Percentiles rank a stretch among this genome's conserved stretches.
These are phyloP conservation scores for Papilio protenor DNA, from an alignment of 2,888 invertebrate genomes.

Conservation along the genomic window DNA sequence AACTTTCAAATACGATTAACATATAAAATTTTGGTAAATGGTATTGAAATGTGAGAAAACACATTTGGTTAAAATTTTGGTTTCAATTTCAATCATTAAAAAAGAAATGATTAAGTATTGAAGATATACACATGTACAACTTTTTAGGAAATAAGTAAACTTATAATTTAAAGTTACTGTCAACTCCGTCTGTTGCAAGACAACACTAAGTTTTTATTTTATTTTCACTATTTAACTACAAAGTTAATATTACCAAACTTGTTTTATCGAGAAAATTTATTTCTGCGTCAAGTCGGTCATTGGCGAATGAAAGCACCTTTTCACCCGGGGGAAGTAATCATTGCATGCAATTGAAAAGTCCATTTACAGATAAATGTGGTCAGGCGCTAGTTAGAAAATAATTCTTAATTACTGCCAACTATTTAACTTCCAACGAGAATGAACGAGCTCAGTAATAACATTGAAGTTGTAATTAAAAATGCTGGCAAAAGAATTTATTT, in stretches of 20 bases:
- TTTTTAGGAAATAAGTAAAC: no score
- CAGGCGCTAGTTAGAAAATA: constrained; percentile 56
- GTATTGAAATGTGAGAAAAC: no score
- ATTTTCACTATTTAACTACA: neutral
- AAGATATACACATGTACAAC: no score
- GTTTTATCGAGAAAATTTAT: constrained; percentile 50
- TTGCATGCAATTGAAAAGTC: constrained; percentile 65
- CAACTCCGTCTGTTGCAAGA: neutral
- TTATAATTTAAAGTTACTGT: no score
- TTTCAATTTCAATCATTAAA: no score
- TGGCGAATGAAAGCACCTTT: constrained; percentile 68
- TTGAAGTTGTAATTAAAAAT: constrained; percentile 20
- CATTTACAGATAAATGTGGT: constrained; percentile 53
- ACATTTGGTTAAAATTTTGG: no score
- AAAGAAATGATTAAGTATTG: no score
- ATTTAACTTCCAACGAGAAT: constrained; percentile 33
- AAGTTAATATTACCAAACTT: constrained; percentile 19
- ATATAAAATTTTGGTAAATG: no score
- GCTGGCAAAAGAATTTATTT: constrained; percentile 11
- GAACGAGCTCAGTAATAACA: constrained; percentile 21
- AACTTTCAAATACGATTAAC: no score
- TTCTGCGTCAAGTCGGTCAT: constrained; percentile 54
- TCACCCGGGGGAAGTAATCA: constrained; percentile 66
- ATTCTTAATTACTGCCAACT: constrained; percentile 58
- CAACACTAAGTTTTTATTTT: neutral